Base-by-base conservation (phyloP, 1,140 invertebrate genomes). In the Drosophila pectinifera region DNA sequence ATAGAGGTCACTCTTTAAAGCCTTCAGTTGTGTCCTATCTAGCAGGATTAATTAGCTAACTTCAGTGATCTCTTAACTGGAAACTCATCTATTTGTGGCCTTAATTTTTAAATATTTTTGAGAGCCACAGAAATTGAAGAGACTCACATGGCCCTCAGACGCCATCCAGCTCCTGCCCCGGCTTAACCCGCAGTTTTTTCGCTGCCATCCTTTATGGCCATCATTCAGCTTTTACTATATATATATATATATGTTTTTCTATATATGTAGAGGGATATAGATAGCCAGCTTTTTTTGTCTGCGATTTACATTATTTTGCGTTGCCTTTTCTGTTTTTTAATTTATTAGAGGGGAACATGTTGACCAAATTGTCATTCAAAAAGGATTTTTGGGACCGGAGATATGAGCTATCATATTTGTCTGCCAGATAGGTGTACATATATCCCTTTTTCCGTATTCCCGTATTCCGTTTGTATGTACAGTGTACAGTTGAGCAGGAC, bases 311-410 rank as follows among this genome's bases (percentile, higher is more conserved):
- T 73, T 85, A 78, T 51, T 75, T 65, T 67, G 69, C 57, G n/a
- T 26, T 31, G 8, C 8, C 28, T 31, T 51, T 59, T 74, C 73
- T 72, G 81, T 82, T 83, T 86, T 88, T 84, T 88, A 86, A 86
- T 86, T 86, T 86, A 86, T 86, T 86, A 86, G 82, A 86, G 83
- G 79, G 82, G 70, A 86, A 86, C 82, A 86, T 86, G 82, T 86
- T 88, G 83, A 88, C 83, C 83, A 88, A 88, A 88, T 88, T 88
- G 83, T 88, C 84, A 88, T 88, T 88, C 84, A 88, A 88, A 88
- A 88, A 88, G 75, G 79, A 83, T 80, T 78, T 49, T 31, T 82
- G 42, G 55, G 72, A 82, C 63, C 64, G 45, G 42, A 74, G 79
- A 82, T 82, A 81, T 72, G 56, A 72, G 65, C 59, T 76, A 82